Base-by-base conservation (phyloP, 2,797 vertebrate species). In the Chelon labrosus region DNA sequence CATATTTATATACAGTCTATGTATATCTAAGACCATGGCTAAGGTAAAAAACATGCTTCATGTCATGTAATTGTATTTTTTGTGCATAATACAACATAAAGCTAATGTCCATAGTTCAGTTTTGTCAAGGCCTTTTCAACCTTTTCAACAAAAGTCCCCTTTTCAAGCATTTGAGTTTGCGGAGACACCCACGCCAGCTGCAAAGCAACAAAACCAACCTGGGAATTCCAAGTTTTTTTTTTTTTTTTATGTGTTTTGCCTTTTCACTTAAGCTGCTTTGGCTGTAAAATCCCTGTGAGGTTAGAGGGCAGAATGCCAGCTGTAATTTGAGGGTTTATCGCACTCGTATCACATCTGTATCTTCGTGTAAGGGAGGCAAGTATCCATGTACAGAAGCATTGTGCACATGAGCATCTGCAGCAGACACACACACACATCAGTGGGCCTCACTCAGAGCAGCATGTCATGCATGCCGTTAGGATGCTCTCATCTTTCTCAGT, bases 401-500 rank as follows among this genome's bases (percentile, higher is more conserved):
- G 65, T 53, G 46, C 8, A 13, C 1, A 39, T 10, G 12, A 49
- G 57, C 41, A 35, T 53, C 50, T 65, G 51, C 60, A 14, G 14
- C 27, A 50, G 10, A 47, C 61, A 31, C 49, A 35, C 39, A 55
- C n/a, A n/a, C n/a, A n/a, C 5, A 16, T 10, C 37, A 78, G 27
- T 49, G 55, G 65, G 52, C 10, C 10, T 35, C 17, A 2, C n/a
- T 70, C 27, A 25, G 39, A 63, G 14, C 51, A 54, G 65, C 38
- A n/a, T 35, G 39, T 69, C 70, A 61, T 7, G 72, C 70, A 78
- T 87, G 69, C 79, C 65, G 4, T 10, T 57, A 47, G 60, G 60
- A 78, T 85, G 79, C 19, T 25, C 47, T 84, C 80, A 80, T 82
- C 52, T 42, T 31, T 7, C 53, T 7, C 39, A 1, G 2, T 91